Evolutionary conservation across 2,888 invertebrate genomes (phyloP), one percentile per base, ranked within the genome.

Genomic region (Rhorus exstirpatorius): DNA sequence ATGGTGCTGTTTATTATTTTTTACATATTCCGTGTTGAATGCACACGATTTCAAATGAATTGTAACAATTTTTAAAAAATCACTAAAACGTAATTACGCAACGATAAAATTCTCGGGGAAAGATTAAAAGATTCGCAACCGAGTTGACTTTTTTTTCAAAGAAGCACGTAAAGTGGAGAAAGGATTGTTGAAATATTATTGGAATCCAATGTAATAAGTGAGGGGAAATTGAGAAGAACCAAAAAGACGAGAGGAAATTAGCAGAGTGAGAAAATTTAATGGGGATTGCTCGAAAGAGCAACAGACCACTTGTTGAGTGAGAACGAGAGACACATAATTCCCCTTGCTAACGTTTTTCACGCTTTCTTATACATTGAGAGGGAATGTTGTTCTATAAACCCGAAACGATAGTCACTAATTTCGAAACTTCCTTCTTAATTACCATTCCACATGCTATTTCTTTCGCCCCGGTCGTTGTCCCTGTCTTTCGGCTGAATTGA

Each of bases 1-100:
- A 46, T 17, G 17, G 46, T 85, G 86, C 87, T 87, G 87, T 88
- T 89, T 86, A 89, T 89, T 74, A 46, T 51, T 70, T 35, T 70
- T 51, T 44, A 26, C 31, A 61, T 44, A 24, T 51, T 31, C 19
- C 55, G 19, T 67, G 53, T 78, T 61, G 38, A 71, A 78, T 24
- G 35, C n/a, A 17, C 55, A 75, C 65, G 35, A 67, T 67, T 65
- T 21, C 41, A 44, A 70, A 31, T 31, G 53, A 68, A 74, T 35
- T 74, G 41, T 51, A 14, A 19, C 58, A 61, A 53, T 61, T 19
- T n/a, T 1, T 2, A 12, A 38, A 63, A 60, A 67, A 68, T 49
- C 38, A 60, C 38, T 60, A 68, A 49, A 58, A 60, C 49, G 49
- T 17, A 49, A 68, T 68, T 76, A 76, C 44, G 46, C 31, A 44